Base-by-base conservation (phyloP, 1,140 invertebrate genomes). In the Rhynchophorus ferrugineus region DNA sequence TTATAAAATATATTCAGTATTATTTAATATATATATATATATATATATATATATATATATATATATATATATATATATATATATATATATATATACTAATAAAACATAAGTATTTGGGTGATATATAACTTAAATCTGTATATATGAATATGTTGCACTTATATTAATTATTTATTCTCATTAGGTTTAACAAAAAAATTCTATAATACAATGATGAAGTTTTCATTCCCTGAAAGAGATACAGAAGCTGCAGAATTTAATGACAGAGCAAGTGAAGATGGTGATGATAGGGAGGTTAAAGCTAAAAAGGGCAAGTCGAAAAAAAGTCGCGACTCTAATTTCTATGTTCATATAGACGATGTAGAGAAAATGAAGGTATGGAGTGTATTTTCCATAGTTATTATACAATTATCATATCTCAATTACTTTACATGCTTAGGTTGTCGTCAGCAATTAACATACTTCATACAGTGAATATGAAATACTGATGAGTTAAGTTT, bases 211-310 rank as follows among this genome's bases (percentile, higher is more conserved):
- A 95, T 99, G 87, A 79, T 98, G 60, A 91, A 89, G 67, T 99
- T 98, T 69, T 98, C 95, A 68, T 99, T 99, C 69, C 95, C 95
- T n/a, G 94, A 94, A 70, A 84, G 93, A 58, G 89, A 93, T 72
- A 85, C 88, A 1, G 89, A 89, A 51, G 79, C 79, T 19, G 83
- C 86, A 51, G 89, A 92, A 58, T 84, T 83, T 1, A 78, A 79
- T 13, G 78, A 78, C 6, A 72, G 75, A 33, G 80, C 80, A 41
- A 77, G 80, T 38, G 73, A 78, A 41, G 76, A 78, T 47, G 70
- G 73, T 16, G 74, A 75, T 21, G 65, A 73, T 2, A n/a, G n/a
- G n/a, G 69, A 67, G 18, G 65, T 68, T 24, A 65, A 69, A 52
- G 58, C 56, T 39, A 66, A 63, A 34, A 59, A 59, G 56, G 70